These are phyloP conservation scores for Cataglyphis albicans DNA, from an alignment of 2,888 invertebrate genomes.

Conservation along the genomic window DNA sequence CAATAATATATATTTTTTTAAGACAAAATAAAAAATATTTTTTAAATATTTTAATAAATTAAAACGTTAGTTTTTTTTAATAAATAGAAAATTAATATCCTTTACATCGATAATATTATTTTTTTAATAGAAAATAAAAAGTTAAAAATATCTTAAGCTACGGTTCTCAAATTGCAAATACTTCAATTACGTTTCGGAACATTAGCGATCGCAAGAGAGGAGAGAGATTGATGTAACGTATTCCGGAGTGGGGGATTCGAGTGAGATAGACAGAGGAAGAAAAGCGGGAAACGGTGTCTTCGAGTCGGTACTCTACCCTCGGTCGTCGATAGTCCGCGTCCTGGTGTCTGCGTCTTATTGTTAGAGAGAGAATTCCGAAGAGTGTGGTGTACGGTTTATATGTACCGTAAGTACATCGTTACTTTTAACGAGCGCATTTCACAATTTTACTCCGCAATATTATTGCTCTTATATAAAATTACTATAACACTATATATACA, in stretches of 20 bases:
- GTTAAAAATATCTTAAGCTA: background rate
- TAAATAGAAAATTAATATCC: too few relatives aligned
- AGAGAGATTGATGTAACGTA: conserved; percentile 2
- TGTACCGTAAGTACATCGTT: conserved; percentile 34
- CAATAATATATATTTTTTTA: background rate
- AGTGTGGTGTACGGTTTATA: background rate
- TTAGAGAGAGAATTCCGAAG: background rate
- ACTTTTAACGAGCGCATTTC: background rate
- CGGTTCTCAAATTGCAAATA: background rate
- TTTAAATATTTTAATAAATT: background rate
- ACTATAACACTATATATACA: too few relatives aligned
- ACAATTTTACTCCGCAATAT: background rate
- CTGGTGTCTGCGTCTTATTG: conserved; percentile 13
- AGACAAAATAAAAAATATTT: background rate
- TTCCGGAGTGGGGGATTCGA: conserved; percentile 54
- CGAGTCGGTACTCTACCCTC: conserved; percentile 66
- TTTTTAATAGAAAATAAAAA: background rate
- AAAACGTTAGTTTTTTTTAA: too few relatives aligned
- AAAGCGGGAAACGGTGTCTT: conserved; percentile 70
- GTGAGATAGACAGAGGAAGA: conserved; percentile 72
- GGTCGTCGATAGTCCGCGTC: conserved; percentile 55
- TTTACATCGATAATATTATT: background rate
- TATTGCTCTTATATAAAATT: background rate
- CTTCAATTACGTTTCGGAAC: background rate
- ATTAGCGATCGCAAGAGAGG: background rate